Evolutionary conservation across 1,140 invertebrate species (phyloP).

Genomic region (Nephotettix cincticeps): DNA sequence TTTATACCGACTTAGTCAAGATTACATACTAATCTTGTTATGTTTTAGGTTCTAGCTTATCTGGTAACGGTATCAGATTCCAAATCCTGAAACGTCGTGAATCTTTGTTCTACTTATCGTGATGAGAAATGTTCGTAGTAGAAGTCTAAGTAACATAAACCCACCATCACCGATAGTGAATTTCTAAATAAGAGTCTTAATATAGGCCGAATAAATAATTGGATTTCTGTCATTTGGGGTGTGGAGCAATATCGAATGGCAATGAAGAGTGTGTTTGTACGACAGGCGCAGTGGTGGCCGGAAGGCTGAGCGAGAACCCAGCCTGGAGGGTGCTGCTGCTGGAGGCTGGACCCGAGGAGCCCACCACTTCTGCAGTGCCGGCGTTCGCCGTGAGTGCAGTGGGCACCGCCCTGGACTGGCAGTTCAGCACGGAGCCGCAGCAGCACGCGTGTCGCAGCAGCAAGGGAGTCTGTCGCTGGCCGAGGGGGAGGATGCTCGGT

Average conservation of each 20-base stretch:
- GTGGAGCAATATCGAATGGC: background rate
- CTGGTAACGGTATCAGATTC: too few species aligned
- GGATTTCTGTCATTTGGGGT: conserved; percentile 6
- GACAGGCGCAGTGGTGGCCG: conserved; percentile 54
- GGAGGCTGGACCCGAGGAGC: conserved; percentile 67
- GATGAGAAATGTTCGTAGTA: too few species aligned
- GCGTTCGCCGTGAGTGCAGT: conserved; percentile 57
- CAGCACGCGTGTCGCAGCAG: conserved; percentile 53
- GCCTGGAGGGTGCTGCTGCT: conserved; percentile 53
- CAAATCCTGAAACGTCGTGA: too few species aligned
- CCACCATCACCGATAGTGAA: too few species aligned
- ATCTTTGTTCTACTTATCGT: too few species aligned
- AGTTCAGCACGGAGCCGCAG: conserved; percentile 62
- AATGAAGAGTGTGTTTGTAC: conserved; percentile 18
- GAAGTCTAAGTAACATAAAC: too few species aligned
- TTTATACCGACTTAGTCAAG: too few species aligned
- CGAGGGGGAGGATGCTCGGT: conserved; percentile 75
- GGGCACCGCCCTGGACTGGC: conserved; percentile 60
- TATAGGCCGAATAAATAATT: too few species aligned
- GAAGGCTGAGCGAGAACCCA: conserved; percentile 53
- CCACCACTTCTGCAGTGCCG: conserved; percentile 64
- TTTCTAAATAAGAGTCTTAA: too few species aligned
- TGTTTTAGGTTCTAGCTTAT: too few species aligned
- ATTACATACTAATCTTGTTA: too few species aligned
- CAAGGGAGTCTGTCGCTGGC: conserved; percentile 67